These are phyloP conservation scores for Meiosimyza decipiens DNA, from an alignment of 2,888 invertebrate species.

Conservation along the genomic window DNA sequence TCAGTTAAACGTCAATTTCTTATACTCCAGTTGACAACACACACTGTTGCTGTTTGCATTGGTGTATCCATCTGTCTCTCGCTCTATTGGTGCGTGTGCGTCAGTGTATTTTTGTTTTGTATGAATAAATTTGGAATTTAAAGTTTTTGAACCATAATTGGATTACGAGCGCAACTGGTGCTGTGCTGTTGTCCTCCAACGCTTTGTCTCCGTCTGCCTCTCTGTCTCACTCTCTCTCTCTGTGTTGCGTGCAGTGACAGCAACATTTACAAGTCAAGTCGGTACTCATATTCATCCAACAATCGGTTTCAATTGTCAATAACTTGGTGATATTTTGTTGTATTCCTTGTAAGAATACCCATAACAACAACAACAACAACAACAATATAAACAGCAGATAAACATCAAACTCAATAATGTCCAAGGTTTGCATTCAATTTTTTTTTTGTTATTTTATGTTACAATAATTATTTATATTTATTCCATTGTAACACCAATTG, in stretches of 20 bases:
- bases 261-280: no score
- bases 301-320: constrained; percentile 28
- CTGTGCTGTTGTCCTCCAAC: constrained; percentile 1
- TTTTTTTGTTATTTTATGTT: neutral
- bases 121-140: constrained; percentile 19
- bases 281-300: neutral
- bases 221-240: constrained; percentile 20
- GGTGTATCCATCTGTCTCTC: no score
- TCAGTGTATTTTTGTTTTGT: neutral
- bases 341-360: constrained; percentile 42
- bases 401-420: constrained; percentile 39
- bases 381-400: neutral
- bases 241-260: no score
- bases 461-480: neutral
- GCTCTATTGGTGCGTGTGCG: neutral
- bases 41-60: no score
- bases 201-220: neutral
- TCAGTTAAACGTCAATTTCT: no score
- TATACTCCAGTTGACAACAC: no score
- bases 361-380: constrained; percentile 7
- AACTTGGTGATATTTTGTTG: constrained; percentile 36
- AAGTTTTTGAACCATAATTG: constrained; percentile 39
- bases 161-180: constrained; percentile 34
- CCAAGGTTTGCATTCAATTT: constrained; percentile 33
- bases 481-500: neutral